A percentile compares a stretch with the other conserved stretches of the same genome.
Conservation (phyloP, 2,113 vertebrate species). For the Montifringilla adamsi region DNA sequence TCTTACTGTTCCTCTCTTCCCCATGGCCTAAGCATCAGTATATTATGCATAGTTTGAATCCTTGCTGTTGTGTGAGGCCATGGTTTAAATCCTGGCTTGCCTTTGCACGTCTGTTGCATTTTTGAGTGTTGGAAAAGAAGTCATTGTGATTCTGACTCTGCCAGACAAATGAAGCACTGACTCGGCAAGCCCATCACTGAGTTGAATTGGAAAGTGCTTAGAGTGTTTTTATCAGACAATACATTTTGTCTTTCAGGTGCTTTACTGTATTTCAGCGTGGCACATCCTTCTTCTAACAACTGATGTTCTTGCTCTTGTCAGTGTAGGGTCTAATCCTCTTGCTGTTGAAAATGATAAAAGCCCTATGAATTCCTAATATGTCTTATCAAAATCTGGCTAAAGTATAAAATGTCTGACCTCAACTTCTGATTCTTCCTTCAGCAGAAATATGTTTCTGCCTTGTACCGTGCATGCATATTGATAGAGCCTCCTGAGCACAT, state of each 20-base stretch:
- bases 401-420: constrained; percentile 33
- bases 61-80: neutral
- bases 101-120: neutral
- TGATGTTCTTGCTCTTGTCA: constrained; percentile 49
- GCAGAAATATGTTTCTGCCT: constrained; percentile 24
- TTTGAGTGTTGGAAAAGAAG: neutral
- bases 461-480: neutral
- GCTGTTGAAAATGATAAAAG: constrained; percentile 51
- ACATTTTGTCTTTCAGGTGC: constrained; percentile 11
- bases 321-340: constrained; percentile 36
- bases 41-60: neutral
- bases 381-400: constrained; percentile 60
- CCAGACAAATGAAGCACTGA: constrained; percentile 19
- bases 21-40: neutral
- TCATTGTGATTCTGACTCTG: neutral
- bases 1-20: neutral
- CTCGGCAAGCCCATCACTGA: neutral
- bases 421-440: constrained; percentile 19
- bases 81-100: neutral
- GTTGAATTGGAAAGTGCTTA: constrained; percentile 40
- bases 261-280: constrained; percentile 3
- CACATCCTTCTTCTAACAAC: constrained; percentile 28
- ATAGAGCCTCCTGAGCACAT: neutral
- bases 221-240: constrained; percentile 19
- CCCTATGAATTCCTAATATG: constrained; percentile 55